These are phyloP conservation scores for Reticulitermes lucifugus DNA, from an alignment of 2,888 invertebrate genomes.

Conservation along the genomic window DNA sequence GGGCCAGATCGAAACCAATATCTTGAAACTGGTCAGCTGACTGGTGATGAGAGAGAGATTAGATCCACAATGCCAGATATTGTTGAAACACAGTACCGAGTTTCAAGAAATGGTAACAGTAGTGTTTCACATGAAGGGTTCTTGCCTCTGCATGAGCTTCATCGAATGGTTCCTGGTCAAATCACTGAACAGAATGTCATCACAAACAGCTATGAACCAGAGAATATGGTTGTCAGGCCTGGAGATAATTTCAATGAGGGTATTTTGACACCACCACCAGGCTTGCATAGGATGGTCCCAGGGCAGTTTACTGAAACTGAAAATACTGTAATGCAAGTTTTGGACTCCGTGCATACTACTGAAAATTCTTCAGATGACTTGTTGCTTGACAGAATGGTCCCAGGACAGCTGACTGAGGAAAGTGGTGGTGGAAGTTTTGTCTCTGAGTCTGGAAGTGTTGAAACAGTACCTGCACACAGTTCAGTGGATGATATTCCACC, in stretches of 20 bases:
- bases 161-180: conserved; percentile 74
- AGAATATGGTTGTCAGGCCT: neutral
- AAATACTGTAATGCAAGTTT: conserved; percentile 3
- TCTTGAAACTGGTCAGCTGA: conserved; percentile 78
- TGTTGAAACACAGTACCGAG: neutral
- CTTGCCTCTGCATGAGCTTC: conserved; percentile 63
- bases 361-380: conserved; percentile 26
- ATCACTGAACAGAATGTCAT: conserved; percentile 61
- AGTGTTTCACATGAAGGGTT: conserved; percentile 23
- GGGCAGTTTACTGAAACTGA: conserved; percentile 66
- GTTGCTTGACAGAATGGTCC: conserved; percentile 46
- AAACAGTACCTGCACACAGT: conserved; percentile 1
- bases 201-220: neutral
- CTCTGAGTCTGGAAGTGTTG: conserved; percentile 21
- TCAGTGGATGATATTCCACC: conserved; percentile 68
- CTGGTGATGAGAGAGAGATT: conserved; percentile 38
- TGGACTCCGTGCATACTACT: neutral
- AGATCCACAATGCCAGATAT: conserved; percentile 5
- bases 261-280: conserved; percentile 58
- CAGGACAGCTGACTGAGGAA: conserved; percentile 48
- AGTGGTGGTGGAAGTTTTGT: conserved; percentile 32
- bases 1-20: conserved; percentile 77
- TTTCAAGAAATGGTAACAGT: neutral
- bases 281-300: conserved; percentile 73
- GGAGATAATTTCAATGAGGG: neutral